These are phyloP conservation scores for Acomys russatus DNA, from an alignment of 2,797 vertebrate species.

Conservation along the genomic window DNA sequence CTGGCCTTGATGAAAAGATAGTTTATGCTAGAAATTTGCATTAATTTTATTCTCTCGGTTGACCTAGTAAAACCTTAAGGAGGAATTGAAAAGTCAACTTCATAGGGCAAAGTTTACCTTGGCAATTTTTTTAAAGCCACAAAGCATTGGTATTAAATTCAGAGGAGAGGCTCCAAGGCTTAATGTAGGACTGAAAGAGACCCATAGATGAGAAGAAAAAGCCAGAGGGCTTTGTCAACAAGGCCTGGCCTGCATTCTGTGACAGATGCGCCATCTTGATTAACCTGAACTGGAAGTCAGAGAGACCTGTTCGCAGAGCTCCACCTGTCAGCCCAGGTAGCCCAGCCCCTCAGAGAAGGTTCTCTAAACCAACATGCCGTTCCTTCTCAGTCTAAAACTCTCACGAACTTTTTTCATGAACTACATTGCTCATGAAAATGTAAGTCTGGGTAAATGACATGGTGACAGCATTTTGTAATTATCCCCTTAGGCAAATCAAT, in stretches of 20 bases:
- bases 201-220: not conserved
- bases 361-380: not conserved
- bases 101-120: not conserved
- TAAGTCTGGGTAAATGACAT: not conserved
- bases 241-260: not conserved
- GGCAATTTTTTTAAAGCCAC: not conserved
- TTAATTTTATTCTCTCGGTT: slow-evolving; percentile 23
- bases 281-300: rapidly evolving
- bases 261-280: not conserved
- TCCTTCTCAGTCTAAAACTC: not conserved
- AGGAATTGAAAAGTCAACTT: not conserved
- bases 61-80: not conserved
- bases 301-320: not conserved
- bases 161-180: not conserved
- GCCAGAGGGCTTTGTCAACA: not conserved
- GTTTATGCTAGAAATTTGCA: not conserved
- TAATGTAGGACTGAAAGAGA: not conserved
- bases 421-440: slow-evolving; percentile 16
- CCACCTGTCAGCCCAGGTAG: not conserved
- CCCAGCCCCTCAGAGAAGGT: not conserved
- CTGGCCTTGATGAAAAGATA: not conserved
- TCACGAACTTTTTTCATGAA: not conserved
- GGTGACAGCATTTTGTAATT: not conserved
- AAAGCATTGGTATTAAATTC: not conserved
- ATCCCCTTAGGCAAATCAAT: not conserved